A percentile compares a stretch with the other conserved stretches of the same genome.
These are phyloP conservation scores for Limnephilus marmoratus DNA, from an alignment of 2,888 invertebrate genomes.

Conservation along the genomic window DNA sequence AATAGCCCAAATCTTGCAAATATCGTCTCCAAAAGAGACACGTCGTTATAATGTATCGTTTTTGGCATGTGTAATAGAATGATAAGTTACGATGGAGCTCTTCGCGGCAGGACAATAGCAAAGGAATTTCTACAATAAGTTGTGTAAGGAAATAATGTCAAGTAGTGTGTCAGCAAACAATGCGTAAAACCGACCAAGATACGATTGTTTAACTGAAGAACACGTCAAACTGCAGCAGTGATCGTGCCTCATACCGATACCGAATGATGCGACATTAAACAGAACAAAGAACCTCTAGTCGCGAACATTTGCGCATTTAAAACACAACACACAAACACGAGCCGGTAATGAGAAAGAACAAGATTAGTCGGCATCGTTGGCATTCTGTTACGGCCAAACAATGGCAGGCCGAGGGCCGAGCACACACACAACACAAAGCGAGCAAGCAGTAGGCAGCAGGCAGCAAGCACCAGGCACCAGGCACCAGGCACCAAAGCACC, in stretches of 20 bases:
- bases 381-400: conserved; percentile 50
- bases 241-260: not conserved
- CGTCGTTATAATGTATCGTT: not conserved
- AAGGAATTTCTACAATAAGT: not conserved
- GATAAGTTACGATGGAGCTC: not conserved
- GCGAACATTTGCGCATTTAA: conserved; percentile 24
- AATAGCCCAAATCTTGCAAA: not conserved
- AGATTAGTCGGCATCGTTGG: conserved; percentile 46
- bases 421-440: not conserved
- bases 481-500: conserved; percentile 21
- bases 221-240: not conserved
- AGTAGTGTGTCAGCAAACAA: not conserved
- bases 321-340: conserved; percentile 38
- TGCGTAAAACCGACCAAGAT: not conserved
- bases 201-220: not conserved
- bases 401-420: conserved; percentile 39
- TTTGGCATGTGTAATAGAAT: not conserved
- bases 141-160: not conserved
- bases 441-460: not conserved
- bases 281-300: conserved; percentile 19
- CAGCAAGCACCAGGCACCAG: not conserved
- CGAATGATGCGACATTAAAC: not conserved
- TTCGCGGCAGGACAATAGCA: not conserved
- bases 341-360: conserved; percentile 54
- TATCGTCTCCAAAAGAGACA: not conserved